These are phyloP conservation scores for Latrodectus geometricus DNA, from an alignment of 1,140 invertebrate genomes.

Conservation along the genomic window DNA sequence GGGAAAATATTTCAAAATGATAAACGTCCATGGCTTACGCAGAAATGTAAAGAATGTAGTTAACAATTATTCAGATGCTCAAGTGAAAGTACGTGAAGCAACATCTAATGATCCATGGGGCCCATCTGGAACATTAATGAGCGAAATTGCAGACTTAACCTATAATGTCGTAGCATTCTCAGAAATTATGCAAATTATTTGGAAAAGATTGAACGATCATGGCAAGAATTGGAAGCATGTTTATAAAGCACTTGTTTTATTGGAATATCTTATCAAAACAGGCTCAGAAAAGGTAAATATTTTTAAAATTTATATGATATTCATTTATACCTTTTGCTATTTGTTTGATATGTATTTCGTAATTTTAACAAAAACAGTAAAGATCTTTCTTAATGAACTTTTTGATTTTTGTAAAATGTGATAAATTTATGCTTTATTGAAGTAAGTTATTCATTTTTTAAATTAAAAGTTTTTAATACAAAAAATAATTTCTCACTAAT, in stretches of 20 bases:
- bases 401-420: too few relatives aligned
- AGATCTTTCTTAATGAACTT: background rate
- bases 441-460: too few relatives aligned
- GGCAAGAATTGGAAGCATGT: conserved; percentile 99
- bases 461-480: too few relatives aligned
- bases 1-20: conserved; percentile 55
- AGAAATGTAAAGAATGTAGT: conserved; percentile 98
- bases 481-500: too few relatives aligned
- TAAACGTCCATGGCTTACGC: conserved; percentile 90
- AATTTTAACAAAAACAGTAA: background rate
- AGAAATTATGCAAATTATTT: conserved; percentile 99
- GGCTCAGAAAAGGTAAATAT: conserved; percentile 85
- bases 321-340: background rate
- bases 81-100: conserved; percentile 96
- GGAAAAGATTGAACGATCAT: conserved; percentile 98
- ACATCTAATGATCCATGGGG: conserved; percentile 99
- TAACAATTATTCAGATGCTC: conserved; percentile 98
- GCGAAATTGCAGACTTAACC: conserved; percentile 98
- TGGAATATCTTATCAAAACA: conserved; percentile 98
- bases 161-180: conserved; percentile 99
- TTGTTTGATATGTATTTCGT: background rate
- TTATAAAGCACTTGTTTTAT: conserved; percentile 94
- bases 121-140: conserved; percentile 97
- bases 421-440: too few relatives aligned
- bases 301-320: background rate